Base-by-base conservation (phyloP, 1,140 invertebrate species). In the Cydia amplana region DNA sequence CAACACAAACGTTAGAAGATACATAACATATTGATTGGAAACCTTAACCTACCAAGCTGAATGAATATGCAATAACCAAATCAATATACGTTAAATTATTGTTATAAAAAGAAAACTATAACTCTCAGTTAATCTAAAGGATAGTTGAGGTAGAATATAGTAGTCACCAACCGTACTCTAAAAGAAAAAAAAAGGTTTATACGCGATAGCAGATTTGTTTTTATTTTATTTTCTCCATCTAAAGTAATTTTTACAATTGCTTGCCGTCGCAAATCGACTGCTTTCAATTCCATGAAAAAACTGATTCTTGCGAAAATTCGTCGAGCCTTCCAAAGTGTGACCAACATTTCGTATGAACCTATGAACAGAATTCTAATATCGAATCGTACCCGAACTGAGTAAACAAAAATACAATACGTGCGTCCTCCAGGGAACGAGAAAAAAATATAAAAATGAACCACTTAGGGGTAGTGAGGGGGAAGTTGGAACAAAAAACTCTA, bases 391-490 rank as follows among this genome's bases (percentile, higher is more conserved):
- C 65, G 36, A 70, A 70, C 65, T 70, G 65, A 43, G 65, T 70
- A 70, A 70, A 70, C 65, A 70, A 70, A 70, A 70, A 70, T 43
- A 70, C 65, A 70, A 73, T 73, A 73, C 72, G 49, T 73, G 72
- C 49, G 23, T 73, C 43, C 65, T 70, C 65, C 7, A 20, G 65
- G 65, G 65, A 70, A 16, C n/a, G 65, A 70, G 36, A 70, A 70
- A 70, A 32, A 67, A 70, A 70, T 70, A 73, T 73, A 73, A 73
- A 73, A 73, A 73, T 51, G 43, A 73, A 73, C 72, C 72, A 73
- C 72, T 73, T 73, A 73, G 72, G 46, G 43, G 43, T 25, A 55
- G 72, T n/a, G 40, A 49, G 43, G 72, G 72, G 43, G 55, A 49
- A 43, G 28, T 20, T 25, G 10, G 49, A 73, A 73, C 43, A 73